A percentile compares a stretch with the other conserved stretches of the same genome.
phyloP scores from a whole-genome alignment of 2,113 vertebrate species.

The Ciconia stormi region DNA sequence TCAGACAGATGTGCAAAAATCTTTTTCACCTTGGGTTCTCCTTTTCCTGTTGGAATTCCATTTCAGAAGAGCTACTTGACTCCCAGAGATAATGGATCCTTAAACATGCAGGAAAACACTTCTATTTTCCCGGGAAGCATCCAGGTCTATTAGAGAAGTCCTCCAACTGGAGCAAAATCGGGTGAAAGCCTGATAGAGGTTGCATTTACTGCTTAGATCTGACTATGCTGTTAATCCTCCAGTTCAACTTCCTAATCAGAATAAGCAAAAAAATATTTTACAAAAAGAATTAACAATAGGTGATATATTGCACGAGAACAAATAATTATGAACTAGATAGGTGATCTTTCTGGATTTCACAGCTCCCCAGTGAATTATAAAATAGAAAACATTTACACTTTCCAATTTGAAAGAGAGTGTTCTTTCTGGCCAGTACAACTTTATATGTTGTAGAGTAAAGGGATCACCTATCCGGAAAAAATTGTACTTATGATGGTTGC shows the following conservation, averaged over 20 bases:
- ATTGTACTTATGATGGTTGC: not conserved
- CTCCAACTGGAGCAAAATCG: not conserved
- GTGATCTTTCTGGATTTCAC: not conserved
- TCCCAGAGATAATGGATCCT: not conserved
- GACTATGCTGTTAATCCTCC: not conserved
- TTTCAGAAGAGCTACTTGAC: not conserved
- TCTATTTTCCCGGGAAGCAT: not conserved
- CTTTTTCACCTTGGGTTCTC: not conserved
- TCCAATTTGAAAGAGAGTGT: not conserved
- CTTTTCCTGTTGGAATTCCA: not conserved
- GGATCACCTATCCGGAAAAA: not conserved
- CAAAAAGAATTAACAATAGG: not conserved
- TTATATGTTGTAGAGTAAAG: not conserved
- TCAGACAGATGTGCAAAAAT: not conserved
- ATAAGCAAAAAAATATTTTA: not conserved
- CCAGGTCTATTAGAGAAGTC: not conserved
- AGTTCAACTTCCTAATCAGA: not conserved
- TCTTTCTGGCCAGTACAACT: not conserved
- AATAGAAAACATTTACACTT: not conserved
- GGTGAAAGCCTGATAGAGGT: not conserved
- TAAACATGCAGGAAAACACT: not conserved
- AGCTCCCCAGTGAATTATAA: not conserved
- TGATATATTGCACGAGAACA: not conserved
- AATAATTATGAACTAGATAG: not conserved
- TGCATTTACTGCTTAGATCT: not conserved